Evolutionary conservation across 2,797 vertebrate genomes (phyloP).

Genomic region (Manis javanica): DNA sequence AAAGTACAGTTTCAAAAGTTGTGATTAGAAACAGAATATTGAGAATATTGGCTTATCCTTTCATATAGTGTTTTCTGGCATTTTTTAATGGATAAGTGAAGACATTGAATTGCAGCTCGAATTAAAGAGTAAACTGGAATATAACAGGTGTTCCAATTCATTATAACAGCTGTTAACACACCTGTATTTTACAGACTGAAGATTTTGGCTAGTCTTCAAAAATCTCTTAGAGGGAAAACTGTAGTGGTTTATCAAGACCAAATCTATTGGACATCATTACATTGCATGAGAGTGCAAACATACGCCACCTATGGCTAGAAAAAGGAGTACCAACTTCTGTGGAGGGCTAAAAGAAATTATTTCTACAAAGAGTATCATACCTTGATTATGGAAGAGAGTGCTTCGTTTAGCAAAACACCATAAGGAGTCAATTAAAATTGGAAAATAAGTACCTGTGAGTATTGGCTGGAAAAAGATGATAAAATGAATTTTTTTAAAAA

Average conservation of each 20-base stretch:
- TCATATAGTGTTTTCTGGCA: constrained; percentile 30
- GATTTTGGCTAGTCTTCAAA: constrained; percentile 65
- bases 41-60: constrained; percentile 42
- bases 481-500: not conserved
- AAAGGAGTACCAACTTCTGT: not conserved
- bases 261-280: constrained; percentile 51
- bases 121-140: constrained; percentile 56
- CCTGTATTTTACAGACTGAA: constrained; percentile 58
- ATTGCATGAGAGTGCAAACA: not conserved
- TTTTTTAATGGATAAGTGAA: constrained; percentile 46
- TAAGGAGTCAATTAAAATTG: not conserved
- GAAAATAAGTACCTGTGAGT: not conserved
- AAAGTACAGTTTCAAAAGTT: constrained; percentile 4
- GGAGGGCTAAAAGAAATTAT: not conserved
- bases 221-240: constrained; percentile 51
- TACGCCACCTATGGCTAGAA: not conserved
- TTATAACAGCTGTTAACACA: constrained; percentile 65
- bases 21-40: constrained; percentile 22
- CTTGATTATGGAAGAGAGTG: not conserved
- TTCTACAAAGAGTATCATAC: constrained; percentile 11
- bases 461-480: not conserved
- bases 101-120: constrained; percentile 51
- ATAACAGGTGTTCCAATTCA: constrained; percentile 67
- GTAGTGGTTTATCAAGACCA: constrained; percentile 54
- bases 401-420: not conserved